Percentiles rank a stretch among this genome's conserved stretches.
phyloP scores from a whole-genome alignment of 2,888 invertebrate genomes.

The Eupithecia subfuscata region DNA sequence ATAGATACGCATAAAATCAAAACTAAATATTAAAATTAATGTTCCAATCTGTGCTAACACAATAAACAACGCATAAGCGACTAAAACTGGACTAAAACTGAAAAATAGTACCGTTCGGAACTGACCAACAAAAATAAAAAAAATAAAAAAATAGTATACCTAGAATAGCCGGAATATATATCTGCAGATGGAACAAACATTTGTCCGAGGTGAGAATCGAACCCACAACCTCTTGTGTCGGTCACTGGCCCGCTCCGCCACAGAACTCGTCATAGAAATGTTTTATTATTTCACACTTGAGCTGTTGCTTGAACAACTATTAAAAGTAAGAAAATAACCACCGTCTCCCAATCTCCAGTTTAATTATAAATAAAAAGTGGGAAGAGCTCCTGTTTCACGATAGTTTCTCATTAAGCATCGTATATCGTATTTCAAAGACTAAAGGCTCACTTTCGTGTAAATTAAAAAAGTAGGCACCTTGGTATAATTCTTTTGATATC shows the following conservation, averaged over 20 bases:
- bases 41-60: too few species aligned
- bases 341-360: slow-evolving; percentile 50
- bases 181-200: too few species aligned
- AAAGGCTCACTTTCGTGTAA: slow-evolving; percentile 52
- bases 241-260: too few species aligned
- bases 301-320: background rate
- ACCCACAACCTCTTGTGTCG: too few species aligned
- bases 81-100: too few species aligned
- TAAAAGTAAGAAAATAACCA: slow-evolving; percentile 22
- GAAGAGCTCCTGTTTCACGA: slow-evolving; percentile 55
- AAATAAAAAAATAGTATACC: background rate
- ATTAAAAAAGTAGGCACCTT: slow-evolving; percentile 52
- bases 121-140: background rate
- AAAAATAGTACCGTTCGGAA: background rate
- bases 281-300: background rate
- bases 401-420: slow-evolving; percentile 50
- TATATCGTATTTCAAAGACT: slow-evolving; percentile 30
- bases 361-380: slow-evolving; percentile 60
- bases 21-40: too few species aligned
- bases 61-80: too few species aligned
- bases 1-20: too few species aligned
- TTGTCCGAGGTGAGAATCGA: too few species aligned
- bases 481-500: slow-evolving; percentile 63
- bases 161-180: too few species aligned
- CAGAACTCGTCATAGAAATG: too few species aligned